Evolutionary conservation across 2,888 invertebrate genomes (phyloP).

Genomic region (Drosophila nr. perissopoda): DNA sequence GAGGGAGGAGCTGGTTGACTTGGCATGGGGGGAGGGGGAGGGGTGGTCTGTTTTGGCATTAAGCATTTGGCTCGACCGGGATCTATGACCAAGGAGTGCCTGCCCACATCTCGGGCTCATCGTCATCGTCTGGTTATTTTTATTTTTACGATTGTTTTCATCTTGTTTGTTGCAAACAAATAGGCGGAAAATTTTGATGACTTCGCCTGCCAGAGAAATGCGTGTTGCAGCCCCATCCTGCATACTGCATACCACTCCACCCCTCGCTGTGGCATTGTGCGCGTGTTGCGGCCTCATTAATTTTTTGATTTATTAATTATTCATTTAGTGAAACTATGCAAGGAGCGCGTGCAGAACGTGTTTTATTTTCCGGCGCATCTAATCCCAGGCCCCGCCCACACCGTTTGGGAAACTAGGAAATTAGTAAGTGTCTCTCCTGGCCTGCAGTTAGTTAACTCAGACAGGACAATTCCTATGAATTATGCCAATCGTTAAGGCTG

Average conservation of each 20-base stretch:
- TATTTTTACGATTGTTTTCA: slow-evolving; percentile 77
- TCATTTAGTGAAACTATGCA: slow-evolving; percentile 58
- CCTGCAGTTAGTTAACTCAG: slow-evolving; percentile 6
- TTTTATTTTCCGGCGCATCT: background rate
- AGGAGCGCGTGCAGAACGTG: slow-evolving; percentile 43
- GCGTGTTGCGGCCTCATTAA: slow-evolving; percentile 80
- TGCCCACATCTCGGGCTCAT: slow-evolving; percentile 52
- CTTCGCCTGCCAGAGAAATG: slow-evolving; percentile 28
- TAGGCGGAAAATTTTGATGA: slow-evolving; percentile 76
- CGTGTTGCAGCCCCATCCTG: slow-evolving; percentile 51
- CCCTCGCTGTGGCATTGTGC: slow-evolving; percentile 17
- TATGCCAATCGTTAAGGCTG: slow-evolving; percentile 10
- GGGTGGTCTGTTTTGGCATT: slow-evolving; percentile 26
- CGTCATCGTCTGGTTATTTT: slow-evolving; percentile 48
- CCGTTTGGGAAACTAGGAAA: background rate
- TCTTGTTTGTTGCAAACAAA: slow-evolving; percentile 78
- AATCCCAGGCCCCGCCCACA: background rate
- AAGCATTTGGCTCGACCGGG: slow-evolving; percentile 8
- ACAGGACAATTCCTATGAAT: slow-evolving; percentile 14
- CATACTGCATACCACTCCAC: background rate
- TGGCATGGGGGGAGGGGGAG: background rate
- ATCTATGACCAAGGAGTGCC: slow-evolving; percentile 47
- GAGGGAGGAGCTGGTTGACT: background rate
- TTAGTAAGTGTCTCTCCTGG: slow-evolving; percentile 20
- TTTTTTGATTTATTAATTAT: slow-evolving; percentile 81